A percentile compares a stretch with the other conserved stretches of the same genome.
These are phyloP conservation scores for Dasypolia templi DNA, from an alignment of 2,888 invertebrate species.

Conservation along the genomic window DNA sequence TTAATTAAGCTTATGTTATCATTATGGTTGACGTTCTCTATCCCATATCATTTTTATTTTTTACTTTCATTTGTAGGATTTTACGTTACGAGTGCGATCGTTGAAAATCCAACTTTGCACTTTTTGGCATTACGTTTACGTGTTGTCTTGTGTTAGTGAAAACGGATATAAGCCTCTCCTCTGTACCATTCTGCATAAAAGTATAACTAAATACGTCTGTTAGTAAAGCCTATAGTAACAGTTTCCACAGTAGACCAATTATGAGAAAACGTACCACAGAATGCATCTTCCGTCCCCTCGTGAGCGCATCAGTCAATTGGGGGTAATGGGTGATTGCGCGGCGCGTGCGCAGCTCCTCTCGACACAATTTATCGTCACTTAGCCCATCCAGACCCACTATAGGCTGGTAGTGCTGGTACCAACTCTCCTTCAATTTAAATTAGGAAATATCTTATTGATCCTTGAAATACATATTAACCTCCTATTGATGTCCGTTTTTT, in stretches of 20 bases:
- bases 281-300: constrained; percentile 26
- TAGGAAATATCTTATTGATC: not conserved
- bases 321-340: constrained; percentile 50
- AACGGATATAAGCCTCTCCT: not conserved
- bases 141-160: not conserved
- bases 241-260: not conserved
- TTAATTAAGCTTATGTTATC: no score
- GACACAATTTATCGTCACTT: constrained; percentile 48
- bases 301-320: constrained; percentile 44
- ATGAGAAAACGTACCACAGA: constrained; percentile 5
- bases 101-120: not conserved
- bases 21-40: no score
- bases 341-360: constrained; percentile 43
- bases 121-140: not conserved
- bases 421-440: not conserved
- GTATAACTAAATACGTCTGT: not conserved
- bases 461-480: not conserved
- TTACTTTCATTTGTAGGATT: not conserved
- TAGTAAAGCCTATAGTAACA: not conserved
- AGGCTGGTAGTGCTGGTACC: not conserved
- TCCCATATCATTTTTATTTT: no score
- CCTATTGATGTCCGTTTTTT: not conserved
- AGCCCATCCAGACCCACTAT: not conserved
- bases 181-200: not conserved
- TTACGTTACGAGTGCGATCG: not conserved